Evolutionary conservation across 2,113 vertebrate genomes (phyloP), one percentile per base, ranked within the genome.

Genomic region (Alectura lathami): DNA sequence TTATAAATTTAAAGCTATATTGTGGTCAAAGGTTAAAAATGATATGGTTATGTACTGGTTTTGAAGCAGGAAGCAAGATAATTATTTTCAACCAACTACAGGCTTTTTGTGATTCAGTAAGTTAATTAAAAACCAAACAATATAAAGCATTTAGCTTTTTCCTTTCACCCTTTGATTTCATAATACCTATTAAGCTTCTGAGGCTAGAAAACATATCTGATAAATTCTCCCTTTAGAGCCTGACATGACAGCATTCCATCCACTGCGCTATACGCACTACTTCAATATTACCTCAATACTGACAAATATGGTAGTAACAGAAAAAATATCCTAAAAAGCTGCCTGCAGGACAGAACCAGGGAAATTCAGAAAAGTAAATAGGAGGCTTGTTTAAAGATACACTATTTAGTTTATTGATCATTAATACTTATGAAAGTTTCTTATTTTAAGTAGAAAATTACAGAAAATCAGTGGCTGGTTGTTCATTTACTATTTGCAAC

Each of bases 121-220:
- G n/a, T 72, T 78, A 86, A 90, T 90, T 75, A 83, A 86, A 81
- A 82, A 53, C n/a, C 21, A 93, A 87, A 80, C 40, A 89, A 30
- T 51, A 86, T 68, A 36, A 89, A 76, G 29, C 18, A 78, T 82
- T 66, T 30, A 40, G 17, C 13, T 60, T 91, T 84, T 93, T 66
- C 53, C 26, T 67, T 83, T 59, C 42, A 78, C 11, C 6, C 4
- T 78, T 75, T 63, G 13, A 22, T 80, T 81, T 93, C 73, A 88
- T 70, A 70, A 96, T 38, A 74, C 2, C 22, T 27, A 63, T 53
- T 72, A 81, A 59, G 16, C 8, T 86, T 80, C 42, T 67, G 42
- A 47, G n/a, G 17, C 42, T 13, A 78, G 50, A 81, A 94, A 63
- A 27, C 0, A 0, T 74, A 22, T 75, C 38, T 40, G n/a, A 74